phyloP scores from a whole-genome alignment of 2,113 vertebrate genomes.

The Myiozetetes cayanensis region DNA sequence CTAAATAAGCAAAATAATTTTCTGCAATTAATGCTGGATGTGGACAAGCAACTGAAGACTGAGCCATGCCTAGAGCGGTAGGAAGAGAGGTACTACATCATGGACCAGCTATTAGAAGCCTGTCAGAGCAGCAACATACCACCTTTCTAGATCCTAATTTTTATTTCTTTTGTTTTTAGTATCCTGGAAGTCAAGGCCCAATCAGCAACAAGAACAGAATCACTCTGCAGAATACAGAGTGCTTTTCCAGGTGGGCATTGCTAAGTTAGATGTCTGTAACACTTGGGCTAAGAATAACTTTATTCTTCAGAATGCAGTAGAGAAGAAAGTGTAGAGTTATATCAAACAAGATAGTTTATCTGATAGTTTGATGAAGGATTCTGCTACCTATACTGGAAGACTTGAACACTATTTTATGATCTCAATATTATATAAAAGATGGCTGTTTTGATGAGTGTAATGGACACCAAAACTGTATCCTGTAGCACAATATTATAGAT shows the following conservation, averaged over 20 bases:
- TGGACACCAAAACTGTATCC: background rate
- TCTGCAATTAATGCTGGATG: background rate
- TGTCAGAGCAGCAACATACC: background rate
- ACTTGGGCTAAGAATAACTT: background rate
- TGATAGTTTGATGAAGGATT: background rate
- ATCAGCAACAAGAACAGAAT: accelerated
- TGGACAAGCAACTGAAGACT: background rate
- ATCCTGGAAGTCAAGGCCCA: background rate
- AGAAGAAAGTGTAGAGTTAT: background rate
- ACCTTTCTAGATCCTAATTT: background rate
- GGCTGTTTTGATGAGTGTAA: background rate
- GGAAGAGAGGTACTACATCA: background rate
- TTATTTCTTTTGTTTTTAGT: background rate
- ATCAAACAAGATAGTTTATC: background rate
- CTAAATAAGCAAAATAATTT: background rate
- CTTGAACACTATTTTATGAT: background rate
- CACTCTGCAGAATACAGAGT: background rate
- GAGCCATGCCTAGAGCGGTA: background rate
- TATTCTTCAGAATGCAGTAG: background rate
- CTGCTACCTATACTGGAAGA: background rate
- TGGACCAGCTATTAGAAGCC: background rate
- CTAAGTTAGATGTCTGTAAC: background rate
- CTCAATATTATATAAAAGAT: background rate
- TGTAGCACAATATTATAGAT: background rate
- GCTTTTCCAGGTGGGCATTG: background rate